Percentiles rank a stretch among this genome's conserved stretches.
phyloP scores from a whole-genome alignment of 1,140 invertebrate genomes.

The Drosophila bifasciata region DNA sequence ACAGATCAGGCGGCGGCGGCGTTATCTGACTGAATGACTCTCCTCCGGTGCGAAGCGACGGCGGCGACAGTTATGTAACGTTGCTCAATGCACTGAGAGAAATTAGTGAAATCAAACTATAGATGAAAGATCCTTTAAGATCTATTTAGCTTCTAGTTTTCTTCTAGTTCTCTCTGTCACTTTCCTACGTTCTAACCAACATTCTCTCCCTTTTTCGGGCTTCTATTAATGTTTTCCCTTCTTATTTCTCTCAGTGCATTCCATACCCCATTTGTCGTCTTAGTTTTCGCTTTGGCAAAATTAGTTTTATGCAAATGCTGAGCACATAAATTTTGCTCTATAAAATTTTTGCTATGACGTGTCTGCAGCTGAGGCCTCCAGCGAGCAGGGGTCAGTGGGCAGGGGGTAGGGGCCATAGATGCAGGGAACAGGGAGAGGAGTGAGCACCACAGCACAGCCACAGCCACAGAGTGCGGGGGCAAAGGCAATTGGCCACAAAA shows the following conservation, averaged over 20 bases:
- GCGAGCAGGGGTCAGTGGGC: neutral
- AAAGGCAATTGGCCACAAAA: constrained; percentile 40
- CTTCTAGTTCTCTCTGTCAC: too few relatives aligned
- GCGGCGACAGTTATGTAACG: constrained; percentile 62
- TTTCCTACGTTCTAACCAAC: too few relatives aligned
- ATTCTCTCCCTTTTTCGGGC: too few relatives aligned
- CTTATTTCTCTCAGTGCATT: constrained; percentile 1
- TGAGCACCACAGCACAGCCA: neutral
- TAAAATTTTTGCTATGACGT: constrained; percentile 45
- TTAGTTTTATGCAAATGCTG: constrained; percentile 80
- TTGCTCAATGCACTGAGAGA: constrained; percentile 9
- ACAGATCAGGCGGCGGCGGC: constrained; percentile 58
- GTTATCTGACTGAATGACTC: constrained; percentile 52
- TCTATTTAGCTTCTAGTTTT: too few relatives aligned
- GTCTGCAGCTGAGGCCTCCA: constrained; percentile 28
- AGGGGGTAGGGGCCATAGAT: too few relatives aligned
- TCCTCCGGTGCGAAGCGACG: constrained; percentile 22
- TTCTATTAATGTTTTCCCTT: too few relatives aligned
- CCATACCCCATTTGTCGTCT: constrained; percentile 42
- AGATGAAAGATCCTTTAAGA: too few relatives aligned
- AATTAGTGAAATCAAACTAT: neutral
- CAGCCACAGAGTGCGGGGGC: neutral
- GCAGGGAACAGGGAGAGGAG: neutral
- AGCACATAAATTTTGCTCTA: constrained; percentile 75
- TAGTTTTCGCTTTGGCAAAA: constrained; percentile 60